Evolutionary conservation across 2,797 vertebrate species (phyloP), one percentile per base, ranked within the genome.

Genomic region (Neosalanx taihuensis): DNA sequence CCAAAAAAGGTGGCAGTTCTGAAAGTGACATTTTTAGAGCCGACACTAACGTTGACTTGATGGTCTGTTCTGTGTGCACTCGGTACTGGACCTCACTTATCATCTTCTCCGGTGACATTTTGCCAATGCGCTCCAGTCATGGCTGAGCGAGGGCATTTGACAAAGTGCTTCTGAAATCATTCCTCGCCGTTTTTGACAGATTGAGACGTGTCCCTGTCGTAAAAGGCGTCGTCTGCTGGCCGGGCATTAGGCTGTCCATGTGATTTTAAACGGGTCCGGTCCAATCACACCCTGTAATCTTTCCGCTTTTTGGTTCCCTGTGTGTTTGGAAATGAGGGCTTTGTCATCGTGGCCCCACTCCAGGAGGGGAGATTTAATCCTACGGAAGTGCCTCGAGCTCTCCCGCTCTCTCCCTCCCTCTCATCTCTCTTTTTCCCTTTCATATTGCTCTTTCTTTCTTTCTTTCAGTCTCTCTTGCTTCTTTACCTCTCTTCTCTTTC

Each of bases 151-250:
- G 72, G 33, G 72, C 60, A 71, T 82, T 80, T 71, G 63, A 61
- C 63, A 67, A 78, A 83, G 73, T 76, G 66, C 83, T 74, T 78
- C n/a, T 0, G 23, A 85, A 86, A 80, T 79, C 72, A 81, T 85
- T 84, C 84, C 64, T 81, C 84, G 84, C 87, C 72, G 13, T 10
- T 33, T 86, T 86, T 85, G 79, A 87, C 79, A 82, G 73, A 81
- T 82, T 71, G 79, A 87, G 84, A 71, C 74, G 77, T 78, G 69
- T 72, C 76, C 73, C 75, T 7, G 31, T 75, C 60, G 26, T 70
- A 73, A 77, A 80, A 20, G 63, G 70, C 37, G 84, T 84, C 85
- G 76, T 87, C 68, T 72, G 70, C 61, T 75, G 82, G 74, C 81
- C 69, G 56, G 81, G 78, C 75, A 84, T 88, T 83, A 83, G 82